A percentile compares a stretch with the other conserved stretches of the same genome.
These are phyloP conservation scores for Drosophila prosaltans DNA, from an alignment of 1,140 invertebrate species.

Conservation along the genomic window DNA sequence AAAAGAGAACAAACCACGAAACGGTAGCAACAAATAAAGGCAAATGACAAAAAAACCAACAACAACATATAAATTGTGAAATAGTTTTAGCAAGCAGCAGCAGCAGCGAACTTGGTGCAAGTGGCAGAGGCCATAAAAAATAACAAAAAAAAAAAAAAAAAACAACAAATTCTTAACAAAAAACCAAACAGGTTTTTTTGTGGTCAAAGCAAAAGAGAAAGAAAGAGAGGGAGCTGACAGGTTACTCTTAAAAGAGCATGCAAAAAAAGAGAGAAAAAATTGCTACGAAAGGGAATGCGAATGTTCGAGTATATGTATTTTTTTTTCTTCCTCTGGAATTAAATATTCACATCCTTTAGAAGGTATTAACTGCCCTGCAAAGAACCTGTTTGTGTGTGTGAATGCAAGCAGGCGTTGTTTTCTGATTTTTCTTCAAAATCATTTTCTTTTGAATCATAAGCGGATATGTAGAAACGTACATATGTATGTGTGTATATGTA, in stretches of 20 bases:
- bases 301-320: constrained; percentile 32
- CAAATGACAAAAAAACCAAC: constrained; percentile 12
- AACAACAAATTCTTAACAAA: constrained; percentile 35
- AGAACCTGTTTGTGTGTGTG: constrained; percentile 13
- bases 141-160: constrained; percentile 39
- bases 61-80: constrained; percentile 48
- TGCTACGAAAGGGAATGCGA: constrained; percentile 43
- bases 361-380: constrained; percentile 22
- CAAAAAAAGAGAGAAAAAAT: constrained; percentile 2
- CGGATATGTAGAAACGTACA: not conserved
- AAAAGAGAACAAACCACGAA: constrained; percentile 29
- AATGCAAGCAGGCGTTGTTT: not conserved
- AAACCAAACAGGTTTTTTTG: constrained; percentile 54
- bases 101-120: constrained; percentile 36
- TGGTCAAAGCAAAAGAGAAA: constrained; percentile 14
- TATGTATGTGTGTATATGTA: constrained; percentile 1
- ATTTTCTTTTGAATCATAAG: constrained; percentile 24
- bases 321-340: not conserved
- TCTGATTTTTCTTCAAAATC: constrained; percentile 28
- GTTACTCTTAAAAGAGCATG: constrained; percentile 12
- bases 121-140: constrained; percentile 51
- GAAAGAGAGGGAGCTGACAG: not conserved
- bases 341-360: constrained; percentile 17
- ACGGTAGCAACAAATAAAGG: constrained; percentile 41
- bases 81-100: constrained; percentile 25